Conservation (phyloP, 2,888 invertebrate species). For the Carcina quercana region DNA sequence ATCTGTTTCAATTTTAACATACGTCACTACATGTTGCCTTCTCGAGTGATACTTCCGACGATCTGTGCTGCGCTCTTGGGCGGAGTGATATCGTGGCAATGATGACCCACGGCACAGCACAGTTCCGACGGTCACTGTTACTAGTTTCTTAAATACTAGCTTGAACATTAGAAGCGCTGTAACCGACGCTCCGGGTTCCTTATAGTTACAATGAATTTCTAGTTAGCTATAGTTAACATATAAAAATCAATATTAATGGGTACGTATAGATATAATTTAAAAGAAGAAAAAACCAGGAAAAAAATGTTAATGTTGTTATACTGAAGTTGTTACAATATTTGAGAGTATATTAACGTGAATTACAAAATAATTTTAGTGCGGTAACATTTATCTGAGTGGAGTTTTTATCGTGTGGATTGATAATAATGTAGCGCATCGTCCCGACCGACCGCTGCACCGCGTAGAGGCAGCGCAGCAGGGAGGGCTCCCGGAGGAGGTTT, state of each 20-base stretch:
- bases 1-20: too few species aligned
- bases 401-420: conserved; percentile 49
- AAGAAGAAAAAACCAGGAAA: conserved; percentile 55
- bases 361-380: conserved; percentile 59
- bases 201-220: conserved; percentile 50
- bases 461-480: neutral
- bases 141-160: too few species aligned
- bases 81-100: too few species aligned
- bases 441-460: conserved; percentile 22
- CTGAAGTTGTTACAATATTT: conserved; percentile 74
- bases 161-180: too few species aligned
- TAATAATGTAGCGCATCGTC: conserved; percentile 53
- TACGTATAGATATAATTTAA: conserved; percentile 64
- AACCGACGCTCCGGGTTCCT: conserved; percentile 24
- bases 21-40: too few species aligned
- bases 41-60: too few species aligned
- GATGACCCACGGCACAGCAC: too few species aligned
- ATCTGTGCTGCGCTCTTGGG: too few species aligned
- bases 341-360: conserved; percentile 71
- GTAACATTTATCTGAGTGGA: conserved; percentile 40
- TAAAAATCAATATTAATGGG: conserved; percentile 45
- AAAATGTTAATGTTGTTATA: conserved; percentile 74
- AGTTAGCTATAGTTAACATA: conserved; percentile 59
- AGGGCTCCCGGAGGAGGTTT: conserved; percentile 5
- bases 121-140: too few species aligned